Evolutionary conservation across 1,140 invertebrate genomes (phyloP).

Genomic region (Apocrypta bakeri): DNA sequence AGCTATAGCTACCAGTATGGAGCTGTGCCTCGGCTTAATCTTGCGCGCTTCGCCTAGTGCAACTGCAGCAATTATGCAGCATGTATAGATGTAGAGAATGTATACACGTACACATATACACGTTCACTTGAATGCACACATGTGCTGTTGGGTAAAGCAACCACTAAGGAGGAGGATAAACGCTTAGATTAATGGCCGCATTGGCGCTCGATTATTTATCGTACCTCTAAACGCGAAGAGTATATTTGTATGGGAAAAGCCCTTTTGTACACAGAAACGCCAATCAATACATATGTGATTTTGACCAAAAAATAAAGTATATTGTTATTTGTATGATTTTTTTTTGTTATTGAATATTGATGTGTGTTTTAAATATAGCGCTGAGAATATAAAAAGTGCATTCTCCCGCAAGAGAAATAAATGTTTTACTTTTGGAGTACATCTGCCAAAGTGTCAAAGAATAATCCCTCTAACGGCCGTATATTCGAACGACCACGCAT

Average conservation of each 20-base stretch:
- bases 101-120: background rate
- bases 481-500: background rate
- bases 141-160: background rate
- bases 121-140: too few species aligned
- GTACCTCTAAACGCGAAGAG: too few species aligned
- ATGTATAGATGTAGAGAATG: background rate
- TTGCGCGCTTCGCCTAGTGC: background rate
- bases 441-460: background rate
- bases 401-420: background rate
- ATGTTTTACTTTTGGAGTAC: background rate
- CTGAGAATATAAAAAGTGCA: too few species aligned
- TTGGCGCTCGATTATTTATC: background rate
- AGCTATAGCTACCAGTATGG: background rate
- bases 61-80: background rate
- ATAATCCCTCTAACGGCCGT: background rate
- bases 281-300: too few species aligned
- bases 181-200: constrained; percentile 32
- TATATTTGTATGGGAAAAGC: too few species aligned
- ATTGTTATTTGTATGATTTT: too few species aligned
- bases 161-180: constrained; percentile 13
- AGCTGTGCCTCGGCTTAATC: constrained; percentile 4
- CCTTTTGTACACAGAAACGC: too few species aligned
- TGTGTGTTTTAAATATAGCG: too few species aligned
- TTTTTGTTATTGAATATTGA: too few species aligned
- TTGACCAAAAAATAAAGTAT: too few species aligned